phyloP scores from a whole-genome alignment of 2,113 vertebrate genomes.

The Pterocles gutturalis region DNA sequence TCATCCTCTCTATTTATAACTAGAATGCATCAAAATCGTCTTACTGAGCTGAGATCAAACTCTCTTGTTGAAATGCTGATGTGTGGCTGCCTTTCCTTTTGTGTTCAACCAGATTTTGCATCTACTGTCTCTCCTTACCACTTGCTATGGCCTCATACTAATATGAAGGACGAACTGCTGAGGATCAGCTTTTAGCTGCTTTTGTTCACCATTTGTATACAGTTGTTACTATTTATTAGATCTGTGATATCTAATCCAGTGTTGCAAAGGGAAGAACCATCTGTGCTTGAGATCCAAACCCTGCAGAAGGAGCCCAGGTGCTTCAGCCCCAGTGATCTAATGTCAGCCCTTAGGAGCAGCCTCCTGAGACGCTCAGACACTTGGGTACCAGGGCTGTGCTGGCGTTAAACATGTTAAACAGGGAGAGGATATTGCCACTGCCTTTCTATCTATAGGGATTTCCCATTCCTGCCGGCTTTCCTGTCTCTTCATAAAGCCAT shows the following conservation, averaged over 20 bases:
- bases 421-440: background rate
- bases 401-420: accelerated
- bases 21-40: background rate
- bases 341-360: background rate
- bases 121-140: background rate
- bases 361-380: background rate
- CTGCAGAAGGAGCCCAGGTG: background rate
- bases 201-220: constrained; percentile 11
- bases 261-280: constrained; percentile 8
- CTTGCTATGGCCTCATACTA: background rate
- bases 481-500: background rate
- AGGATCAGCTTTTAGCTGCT: constrained; percentile 34
- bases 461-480: background rate
- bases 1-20: background rate
- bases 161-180: background rate
- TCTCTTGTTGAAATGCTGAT: background rate
- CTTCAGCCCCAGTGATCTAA: background rate
- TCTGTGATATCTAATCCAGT: constrained; percentile 37
- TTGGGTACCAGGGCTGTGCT: accelerated
- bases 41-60: background rate
- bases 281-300: constrained; percentile 26
- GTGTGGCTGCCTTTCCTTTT: background rate
- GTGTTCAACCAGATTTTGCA: background rate
- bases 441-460: background rate
- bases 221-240: constrained; percentile 52